Percentiles rank a stretch among this genome's conserved stretches.
These are phyloP conservation scores for Pheosia tremula DNA, from an alignment of 2,888 invertebrate genomes.

Conservation along the genomic window DNA sequence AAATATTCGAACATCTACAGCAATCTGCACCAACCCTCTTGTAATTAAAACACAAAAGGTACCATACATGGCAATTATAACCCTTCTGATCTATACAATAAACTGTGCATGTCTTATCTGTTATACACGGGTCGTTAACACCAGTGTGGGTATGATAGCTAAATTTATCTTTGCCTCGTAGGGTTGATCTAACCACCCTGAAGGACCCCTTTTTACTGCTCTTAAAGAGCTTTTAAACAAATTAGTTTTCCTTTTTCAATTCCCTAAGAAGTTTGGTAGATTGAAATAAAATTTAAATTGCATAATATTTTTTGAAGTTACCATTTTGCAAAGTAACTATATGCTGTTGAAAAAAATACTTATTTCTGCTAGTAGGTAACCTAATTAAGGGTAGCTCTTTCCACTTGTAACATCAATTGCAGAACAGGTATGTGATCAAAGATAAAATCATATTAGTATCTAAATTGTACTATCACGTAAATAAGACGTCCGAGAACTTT, in stretches of 20 bases:
- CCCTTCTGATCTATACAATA: slow-evolving; percentile 20
- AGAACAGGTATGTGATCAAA: too few species aligned
- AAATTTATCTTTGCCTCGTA: slow-evolving; percentile 14
- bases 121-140: slow-evolving; percentile 8
- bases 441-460: too few species aligned
- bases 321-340: too few species aligned
- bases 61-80: slow-evolving; percentile 16
- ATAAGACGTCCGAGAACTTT: too few species aligned
- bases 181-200: neutral
- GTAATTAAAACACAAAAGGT: slow-evolving; percentile 26
- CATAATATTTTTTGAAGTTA: too few species aligned
- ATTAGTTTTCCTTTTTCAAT: neutral
- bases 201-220: too few species aligned
- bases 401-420: too few species aligned
- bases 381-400: too few species aligned
- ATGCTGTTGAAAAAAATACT: too few species aligned
- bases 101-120: slow-evolving; percentile 10
- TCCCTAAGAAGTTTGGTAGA: neutral
- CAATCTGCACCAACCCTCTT: slow-evolving; percentile 12
- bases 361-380: too few species aligned
- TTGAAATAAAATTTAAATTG: too few species aligned
- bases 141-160: slow-evolving; percentile 11
- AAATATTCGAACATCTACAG: neutral
- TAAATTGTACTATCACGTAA: too few species aligned
- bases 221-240: neutral